Evolutionary conservation across 2,113 vertebrate species (phyloP), one percentile per base, ranked within the genome.

Genomic region (Calidris pygmaea): DNA sequence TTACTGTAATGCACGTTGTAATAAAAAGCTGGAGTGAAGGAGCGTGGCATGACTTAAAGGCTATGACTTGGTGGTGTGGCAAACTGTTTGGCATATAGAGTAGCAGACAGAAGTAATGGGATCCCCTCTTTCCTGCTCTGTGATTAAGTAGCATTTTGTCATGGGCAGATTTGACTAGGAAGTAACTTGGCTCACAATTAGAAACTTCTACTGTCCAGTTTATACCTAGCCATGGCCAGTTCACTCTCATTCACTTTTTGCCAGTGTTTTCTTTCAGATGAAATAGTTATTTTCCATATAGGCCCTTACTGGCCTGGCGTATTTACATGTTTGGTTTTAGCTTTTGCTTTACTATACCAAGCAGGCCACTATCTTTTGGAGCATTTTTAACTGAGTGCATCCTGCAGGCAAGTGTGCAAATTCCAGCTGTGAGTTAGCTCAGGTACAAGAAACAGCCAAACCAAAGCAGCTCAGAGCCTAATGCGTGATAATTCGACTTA

Each of bases 291-390:
- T 79, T 90, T 82, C 26, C 18, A 7, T 63, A 6, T 27, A n/a
- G 29, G 14, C 2, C 2, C 14, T 53, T 58, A 7, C 21, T 74
- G 34, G 8, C 9, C 23, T 75, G 5, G 4, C 4, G 0, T 56
- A 24, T 72, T 52, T 73, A 56, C 9, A 34, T 7, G 13, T 24
- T 37, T 67, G 17, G 1, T 75, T 72, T 70, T 78, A 68, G 21
- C 4, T 59, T 87, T 87, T 85, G 7, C 34, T 63, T 82, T 52
- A n/a, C 7, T 73, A 78, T 82, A 75, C 9, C 19, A 94, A 89
- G 37, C 10, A 70, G 53, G 17, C 21, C 26, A 6, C n/a, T 14
- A 17, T 41, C 22, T 62, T 58, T 63, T 20, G 10, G 43, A 82
- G 27, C 18, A 63, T 45, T 87, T 70, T 81, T 82, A 74, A 24